phyloP scores from a whole-genome alignment of 2,113 vertebrate species.

The Myiopsitta monachus region DNA sequence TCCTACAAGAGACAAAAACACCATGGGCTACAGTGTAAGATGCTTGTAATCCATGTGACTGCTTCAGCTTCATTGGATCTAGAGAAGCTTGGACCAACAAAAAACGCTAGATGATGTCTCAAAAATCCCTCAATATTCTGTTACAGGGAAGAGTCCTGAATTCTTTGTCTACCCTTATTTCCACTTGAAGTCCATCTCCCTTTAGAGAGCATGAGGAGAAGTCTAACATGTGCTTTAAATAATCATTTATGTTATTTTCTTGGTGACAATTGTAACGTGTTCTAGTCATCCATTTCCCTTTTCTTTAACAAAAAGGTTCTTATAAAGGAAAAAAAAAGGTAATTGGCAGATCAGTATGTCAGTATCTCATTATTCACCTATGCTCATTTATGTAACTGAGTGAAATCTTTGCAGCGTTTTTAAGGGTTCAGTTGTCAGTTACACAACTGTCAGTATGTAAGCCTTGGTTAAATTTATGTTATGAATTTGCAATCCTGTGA shows the following conservation, averaged over 20 bases:
- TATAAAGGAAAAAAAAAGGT: neutral
- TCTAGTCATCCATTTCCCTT: neutral
- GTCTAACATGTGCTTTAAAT: neutral
- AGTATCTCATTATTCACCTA: conserved; percentile 53
- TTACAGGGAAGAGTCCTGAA: neutral
- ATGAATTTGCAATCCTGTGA: conserved; percentile 56
- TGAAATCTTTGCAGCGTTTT: conserved; percentile 38
- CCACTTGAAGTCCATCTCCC: neutral
- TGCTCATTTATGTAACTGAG: conserved; percentile 44
- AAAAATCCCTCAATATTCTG: neutral
- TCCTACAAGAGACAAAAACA: neutral
- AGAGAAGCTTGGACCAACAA: neutral
- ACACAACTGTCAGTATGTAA: conserved; percentile 45
- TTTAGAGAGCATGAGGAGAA: neutral
- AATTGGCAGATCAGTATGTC: neutral
- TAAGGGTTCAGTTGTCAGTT: conserved; percentile 55
- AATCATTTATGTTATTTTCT: neutral
- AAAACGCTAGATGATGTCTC: neutral
- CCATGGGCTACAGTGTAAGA: fast-evolving
- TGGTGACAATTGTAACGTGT: fast-evolving
- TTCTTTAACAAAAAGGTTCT: neutral
- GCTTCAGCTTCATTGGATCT: neutral
- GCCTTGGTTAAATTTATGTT: conserved; percentile 59
- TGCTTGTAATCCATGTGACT: neutral
- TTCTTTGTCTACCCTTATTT: neutral